Conservation (phyloP, 2,113 vertebrate species). For the Cryptoleucopteryx plumbea region DNA sequence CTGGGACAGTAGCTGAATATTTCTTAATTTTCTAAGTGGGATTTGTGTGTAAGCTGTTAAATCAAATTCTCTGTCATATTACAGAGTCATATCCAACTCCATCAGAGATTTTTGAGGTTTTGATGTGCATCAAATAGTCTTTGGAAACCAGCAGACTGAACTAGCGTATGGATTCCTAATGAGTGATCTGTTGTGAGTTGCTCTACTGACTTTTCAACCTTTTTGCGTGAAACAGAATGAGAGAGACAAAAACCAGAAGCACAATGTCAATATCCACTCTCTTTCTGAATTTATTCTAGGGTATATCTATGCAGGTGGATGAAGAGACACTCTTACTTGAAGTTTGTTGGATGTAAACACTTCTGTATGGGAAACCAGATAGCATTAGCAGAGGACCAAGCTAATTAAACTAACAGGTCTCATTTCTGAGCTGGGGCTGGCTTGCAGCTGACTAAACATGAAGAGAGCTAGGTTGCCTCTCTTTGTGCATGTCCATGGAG, state of each 20-base stretch:
- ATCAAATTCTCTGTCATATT: not conserved
- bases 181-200: not conserved
- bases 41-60: not conserved
- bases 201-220: not conserved
- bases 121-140: not conserved
- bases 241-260: not conserved
- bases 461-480: not conserved
- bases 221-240: not conserved
- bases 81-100: not conserved
- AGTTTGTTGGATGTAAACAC: not conserved
- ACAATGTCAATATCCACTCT: not conserved
- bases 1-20: not conserved
- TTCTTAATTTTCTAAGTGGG: not conserved
- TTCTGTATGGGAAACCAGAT: not conserved
- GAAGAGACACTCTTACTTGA: not conserved
- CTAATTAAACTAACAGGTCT: not conserved
- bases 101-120: not conserved
- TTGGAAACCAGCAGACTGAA: not conserved
- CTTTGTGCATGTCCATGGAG: not conserved
- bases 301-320: not conserved
- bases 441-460: not conserved
- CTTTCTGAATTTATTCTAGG: not conserved
- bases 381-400: not conserved
- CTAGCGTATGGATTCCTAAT: not conserved
- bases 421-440: not conserved